Percentiles rank a stretch among this genome's conserved stretches.
phyloP scores from a whole-genome alignment of 2,113 vertebrate genomes.

The Odontesthes bonariensis region DNA sequence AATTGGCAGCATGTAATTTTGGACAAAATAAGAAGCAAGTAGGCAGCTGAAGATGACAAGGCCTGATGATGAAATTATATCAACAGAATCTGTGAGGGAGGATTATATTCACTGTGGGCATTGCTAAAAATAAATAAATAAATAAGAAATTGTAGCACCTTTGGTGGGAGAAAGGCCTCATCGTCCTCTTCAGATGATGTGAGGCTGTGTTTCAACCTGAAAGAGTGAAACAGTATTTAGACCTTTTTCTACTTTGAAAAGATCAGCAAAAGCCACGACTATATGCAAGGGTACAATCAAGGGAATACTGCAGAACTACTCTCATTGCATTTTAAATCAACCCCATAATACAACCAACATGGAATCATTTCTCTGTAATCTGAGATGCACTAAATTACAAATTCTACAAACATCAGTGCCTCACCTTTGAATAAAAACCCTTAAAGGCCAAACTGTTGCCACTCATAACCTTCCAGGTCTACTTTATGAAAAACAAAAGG shows the following conservation, averaged over 20 bases:
- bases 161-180: constrained; percentile 68
- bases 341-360: not conserved
- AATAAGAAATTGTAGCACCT: constrained; percentile 71
- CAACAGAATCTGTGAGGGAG: constrained; percentile 38
- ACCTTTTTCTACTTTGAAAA: not conserved
- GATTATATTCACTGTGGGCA: constrained; percentile 12
- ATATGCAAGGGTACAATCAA: not conserved
- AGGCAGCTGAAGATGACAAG: constrained; percentile 63
- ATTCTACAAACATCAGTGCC: not conserved
- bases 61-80: constrained; percentile 46
- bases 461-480: too few relatives aligned
- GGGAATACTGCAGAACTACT: not conserved
- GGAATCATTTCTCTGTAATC: not conserved
- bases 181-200: constrained; percentile 83
- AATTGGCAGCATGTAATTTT: constrained; percentile 60
- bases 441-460: not conserved
- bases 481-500: not conserved
- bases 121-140: too few relatives aligned
- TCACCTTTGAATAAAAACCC: not conserved
- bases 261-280: not conserved
- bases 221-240: constrained; percentile 20
- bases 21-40: constrained; percentile 52
- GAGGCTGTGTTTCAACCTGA: constrained; percentile 80
- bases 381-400: not conserved
- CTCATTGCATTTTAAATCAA: too few relatives aligned